Evolutionary conservation across 2,113 vertebrate species (phyloP), one percentile per base, ranked within the genome.

Genomic region (Bubo blakistoni): DNA sequence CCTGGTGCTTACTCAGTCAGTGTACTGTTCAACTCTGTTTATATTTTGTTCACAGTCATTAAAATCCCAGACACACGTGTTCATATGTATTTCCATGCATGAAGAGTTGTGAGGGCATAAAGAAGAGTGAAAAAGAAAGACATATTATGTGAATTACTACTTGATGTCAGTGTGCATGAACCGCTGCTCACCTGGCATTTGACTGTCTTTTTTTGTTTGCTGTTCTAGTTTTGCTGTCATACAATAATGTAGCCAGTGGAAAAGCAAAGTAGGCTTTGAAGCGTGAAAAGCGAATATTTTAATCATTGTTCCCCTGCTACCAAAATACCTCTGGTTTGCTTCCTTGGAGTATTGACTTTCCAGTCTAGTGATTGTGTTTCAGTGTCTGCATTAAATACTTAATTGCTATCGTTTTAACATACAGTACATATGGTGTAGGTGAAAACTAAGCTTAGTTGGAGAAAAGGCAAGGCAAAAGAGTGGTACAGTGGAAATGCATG

Each of bases 31-130:
- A 80, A 66, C 58, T 81, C 90, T 96, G 94, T 96, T 97, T 95
- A 67, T 97, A 66, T 96, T 97, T 96, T 95, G 51, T 94, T 96
- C 74, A 40, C 62, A 72, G 86, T 90, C 87, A 92, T 96, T 97
- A 92, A 91, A 97, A 94, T 96, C 93, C 72, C 82, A 97, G 92
- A 84, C 74, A 73, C 66, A 91, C 8, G 13, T 65, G 90, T 66
- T 93, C 7, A 2, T 72, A 40, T 66, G 21, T 62, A 58, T 93
- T 96, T 88, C 67, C 62, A 58, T 66, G 63, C 86, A 30, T 52
- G 73, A 29, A 81, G 32, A 36, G 54, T 55, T 88, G 58, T 70
- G 63, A 88, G 30, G 26, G 21, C 55, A 44, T 36, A 73, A 81
- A 57, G 19, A 67, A 76, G 22, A 87, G 12, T 40, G 69, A 54